Base-by-base conservation (phyloP, 1,140 invertebrate species). In the Olivierus martensii region DNA sequence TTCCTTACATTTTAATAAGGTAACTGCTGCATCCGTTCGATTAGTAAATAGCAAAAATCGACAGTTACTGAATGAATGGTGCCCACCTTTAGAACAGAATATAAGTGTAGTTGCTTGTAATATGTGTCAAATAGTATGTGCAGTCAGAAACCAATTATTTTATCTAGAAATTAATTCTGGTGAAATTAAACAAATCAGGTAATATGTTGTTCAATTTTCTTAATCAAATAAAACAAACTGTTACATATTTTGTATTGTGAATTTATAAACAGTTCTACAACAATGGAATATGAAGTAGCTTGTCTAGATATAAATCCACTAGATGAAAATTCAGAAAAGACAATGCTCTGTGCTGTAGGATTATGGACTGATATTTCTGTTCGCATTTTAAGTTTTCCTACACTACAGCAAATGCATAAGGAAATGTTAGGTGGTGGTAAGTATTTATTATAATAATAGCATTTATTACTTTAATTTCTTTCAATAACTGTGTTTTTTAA, bases 311-410 rank as follows among this genome's bases (percentile, higher is more conserved):
- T 99, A 15, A 90, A 85, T 6, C 86, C 91, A 0, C 70, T 94
- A 3, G 64, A 67, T 58, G 62, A 67, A 18, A 60, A 60, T 34
- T 54, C 65, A 49, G 75, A 77, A 17, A 74, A 73, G 21, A 65
- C 67, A 2, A 76, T 64, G 0, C 72, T 95, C 12, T 83, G 89
- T 37, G 89, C 88, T 17, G 87, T 97, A 37, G 95, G 94, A 0
- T 73, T 98, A 17, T 99, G 95, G 95, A 95, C 89, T 10, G 92
- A 98, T 63, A 95, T 97, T 59, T 94, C 91, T 0, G 87, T 90
- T 19, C 21, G 55, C 10, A 59, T 63, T 21, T 34, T 63, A 35
- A 44, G 39, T 22, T 45, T 63, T n/a, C 61, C 61, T 10, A 42
- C 55, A n/a, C 44, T 63, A 3, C 49, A 59, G 52, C 46, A 55